Base-by-base conservation (phyloP, 2,888 invertebrate genomes). In the Steinernema carpocapsae region DNA sequence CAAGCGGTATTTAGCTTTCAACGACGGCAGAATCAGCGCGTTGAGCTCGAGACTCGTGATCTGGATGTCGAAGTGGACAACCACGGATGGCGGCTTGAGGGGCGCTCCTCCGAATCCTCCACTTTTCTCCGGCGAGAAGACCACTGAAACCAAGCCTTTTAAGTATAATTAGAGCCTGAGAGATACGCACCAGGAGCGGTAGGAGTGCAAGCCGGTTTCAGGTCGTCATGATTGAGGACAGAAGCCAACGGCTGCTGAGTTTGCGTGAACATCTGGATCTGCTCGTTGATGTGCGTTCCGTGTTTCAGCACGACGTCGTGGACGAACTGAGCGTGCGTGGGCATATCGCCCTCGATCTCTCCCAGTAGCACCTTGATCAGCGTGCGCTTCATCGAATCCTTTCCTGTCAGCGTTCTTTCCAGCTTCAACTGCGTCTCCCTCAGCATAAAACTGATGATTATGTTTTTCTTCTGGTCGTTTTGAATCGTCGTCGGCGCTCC, bases 1-100 rank as follows among this genome's bases (percentile, higher is more conserved):
- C 93, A 97, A 96, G 90, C 94, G 82, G 89, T 99, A 97, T 88
- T 95, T 94, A 0, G 97, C 97, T 90, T 94, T 94, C n/a, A 99
- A 90, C 0, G 97, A 97, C 0, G 97, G 97, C 81, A 99, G 89
- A 51, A 99, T 89, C 0, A 97, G 95, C 0, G 97, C 97, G 64
- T 94, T 95, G 76, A 97, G 92, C 81, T 94, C 94, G 74, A 97
- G 89, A 84, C 95, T 95, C 76, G 89, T 88, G 73, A 84, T 12
- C 19, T 59, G 56, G 24, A 83, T 7, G 12, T 74, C 74, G 51
- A 83, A 83, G 46, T 84, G 71, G 10, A 84, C 52, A 6, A 71
- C 73, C 1, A 72, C 73, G 17, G 32, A 24, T 6, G 71, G 46
- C 24, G 43, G 71, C n/a, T 71, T 45, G 22, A 56, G 26, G 4